Conservation (phyloP, 1,140 invertebrate species). For the Macrobrachium nipponense region DNA sequence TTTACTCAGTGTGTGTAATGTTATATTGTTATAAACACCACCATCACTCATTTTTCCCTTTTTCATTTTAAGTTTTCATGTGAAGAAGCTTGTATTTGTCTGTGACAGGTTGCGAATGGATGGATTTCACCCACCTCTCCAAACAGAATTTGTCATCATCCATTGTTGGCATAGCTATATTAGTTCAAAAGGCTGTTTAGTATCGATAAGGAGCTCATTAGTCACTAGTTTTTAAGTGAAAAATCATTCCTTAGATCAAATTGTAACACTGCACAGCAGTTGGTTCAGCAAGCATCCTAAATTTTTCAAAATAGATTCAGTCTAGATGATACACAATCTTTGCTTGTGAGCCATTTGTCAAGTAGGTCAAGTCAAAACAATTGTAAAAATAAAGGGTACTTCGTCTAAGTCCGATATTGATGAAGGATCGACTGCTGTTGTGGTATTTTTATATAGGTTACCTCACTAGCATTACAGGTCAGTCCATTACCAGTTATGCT, state of each 20-base stretch:
- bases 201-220: not conserved
- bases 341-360: no score
- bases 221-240: conserved; percentile 32
- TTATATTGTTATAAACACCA: no score
- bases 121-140: conserved; percentile 11
- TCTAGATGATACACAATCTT: no score
- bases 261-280: conserved; percentile 20
- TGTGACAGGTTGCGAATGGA: not conserved
- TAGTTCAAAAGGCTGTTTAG: conserved; percentile 35
- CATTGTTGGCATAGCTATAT: conserved; percentile 29
- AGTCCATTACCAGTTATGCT: no score
- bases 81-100: not conserved
- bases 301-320: no score
- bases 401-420: no score
- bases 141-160: not conserved
- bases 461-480: no score
- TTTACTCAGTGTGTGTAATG: no score
- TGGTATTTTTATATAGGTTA: not conserved
- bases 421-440: not conserved
- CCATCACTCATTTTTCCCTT: not conserved
- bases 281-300: not conserved
- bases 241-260: conserved; percentile 37
- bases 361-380: no score
- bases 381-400: no score
- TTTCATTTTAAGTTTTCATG: not conserved